Evolutionary conservation across 2,797 vertebrate genomes (phyloP).

Genomic region (Hozukius guyotensis): DNA sequence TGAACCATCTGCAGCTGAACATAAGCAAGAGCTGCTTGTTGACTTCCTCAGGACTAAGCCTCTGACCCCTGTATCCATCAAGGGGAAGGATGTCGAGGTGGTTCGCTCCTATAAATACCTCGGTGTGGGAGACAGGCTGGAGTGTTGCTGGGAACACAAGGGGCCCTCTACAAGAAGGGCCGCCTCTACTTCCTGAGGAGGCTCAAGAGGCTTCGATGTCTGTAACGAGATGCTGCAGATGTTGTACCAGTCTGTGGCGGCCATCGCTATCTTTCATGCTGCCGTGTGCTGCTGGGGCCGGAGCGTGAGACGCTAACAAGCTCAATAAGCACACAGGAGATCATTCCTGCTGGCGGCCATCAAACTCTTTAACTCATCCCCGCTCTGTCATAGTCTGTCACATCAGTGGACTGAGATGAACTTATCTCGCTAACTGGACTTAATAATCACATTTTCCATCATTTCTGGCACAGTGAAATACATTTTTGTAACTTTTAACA

Average conservation of each 20-base stretch:
- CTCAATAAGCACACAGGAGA: background rate
- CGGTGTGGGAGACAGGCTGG: background rate
- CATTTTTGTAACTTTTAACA: background rate
- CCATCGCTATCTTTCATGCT: background rate
- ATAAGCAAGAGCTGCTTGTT: background rate
- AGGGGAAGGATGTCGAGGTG: background rate
- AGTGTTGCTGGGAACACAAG: background rate
- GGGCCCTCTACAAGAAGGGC: background rate
- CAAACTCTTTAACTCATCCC: background rate
- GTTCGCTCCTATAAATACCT: conserved; percentile 1
- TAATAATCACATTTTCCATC: background rate
- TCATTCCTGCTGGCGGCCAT: background rate
- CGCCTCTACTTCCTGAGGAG: background rate
- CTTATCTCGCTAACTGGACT: background rate
- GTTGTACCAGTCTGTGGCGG: background rate
- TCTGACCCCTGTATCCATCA: background rate
- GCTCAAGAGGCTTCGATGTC: background rate
- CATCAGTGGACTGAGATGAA: background rate
- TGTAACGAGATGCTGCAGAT: background rate
- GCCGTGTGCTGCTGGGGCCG: background rate
- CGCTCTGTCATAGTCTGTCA: background rate
- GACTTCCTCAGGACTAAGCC: background rate
- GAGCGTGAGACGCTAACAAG: background rate
- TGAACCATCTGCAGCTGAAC: background rate
- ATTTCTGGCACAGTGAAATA: background rate